Conservation (phyloP, 2,113 vertebrate species). For the Hydropotes inermis region DNA sequence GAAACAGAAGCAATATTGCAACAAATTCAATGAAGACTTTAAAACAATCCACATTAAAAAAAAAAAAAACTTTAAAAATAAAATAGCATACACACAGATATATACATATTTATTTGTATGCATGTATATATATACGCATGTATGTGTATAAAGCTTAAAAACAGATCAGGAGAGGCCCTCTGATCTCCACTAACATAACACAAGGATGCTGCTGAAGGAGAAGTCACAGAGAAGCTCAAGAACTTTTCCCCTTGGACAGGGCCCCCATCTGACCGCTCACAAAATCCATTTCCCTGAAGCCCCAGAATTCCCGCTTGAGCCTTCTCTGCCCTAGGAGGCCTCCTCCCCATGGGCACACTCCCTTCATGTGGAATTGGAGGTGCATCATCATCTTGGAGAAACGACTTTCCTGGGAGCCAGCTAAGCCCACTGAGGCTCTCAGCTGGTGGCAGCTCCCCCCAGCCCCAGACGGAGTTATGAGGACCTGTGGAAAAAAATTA, state of each 20-base stretch:
- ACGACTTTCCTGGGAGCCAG: neutral
- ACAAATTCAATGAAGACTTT: neutral
- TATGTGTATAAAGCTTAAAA: neutral
- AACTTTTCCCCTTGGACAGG: neutral
- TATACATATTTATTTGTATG: too few species aligned
- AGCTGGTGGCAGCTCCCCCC: neutral
- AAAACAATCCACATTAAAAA: neutral
- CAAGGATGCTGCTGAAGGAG: neutral
- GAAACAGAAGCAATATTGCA: neutral
- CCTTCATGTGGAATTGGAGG: neutral
- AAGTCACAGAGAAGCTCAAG: neutral
- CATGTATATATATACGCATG: too few species aligned
- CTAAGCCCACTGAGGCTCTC: neutral
- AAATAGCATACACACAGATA: neutral
- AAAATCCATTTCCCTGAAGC: neutral
- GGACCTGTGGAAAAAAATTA: slow-evolving; percentile 66
- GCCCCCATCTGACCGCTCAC: neutral
- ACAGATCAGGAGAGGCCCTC: neutral
- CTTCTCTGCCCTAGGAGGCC: neutral
- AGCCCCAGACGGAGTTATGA: slow-evolving; percentile 65
- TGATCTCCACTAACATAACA: neutral
- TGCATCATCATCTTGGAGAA: neutral
- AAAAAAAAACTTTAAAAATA: neutral
- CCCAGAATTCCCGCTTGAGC: neutral
- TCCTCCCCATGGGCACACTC: neutral